These are phyloP conservation scores for Heliangelus exortis DNA, from an alignment of 2,797 vertebrate species.

Conservation along the genomic window DNA sequence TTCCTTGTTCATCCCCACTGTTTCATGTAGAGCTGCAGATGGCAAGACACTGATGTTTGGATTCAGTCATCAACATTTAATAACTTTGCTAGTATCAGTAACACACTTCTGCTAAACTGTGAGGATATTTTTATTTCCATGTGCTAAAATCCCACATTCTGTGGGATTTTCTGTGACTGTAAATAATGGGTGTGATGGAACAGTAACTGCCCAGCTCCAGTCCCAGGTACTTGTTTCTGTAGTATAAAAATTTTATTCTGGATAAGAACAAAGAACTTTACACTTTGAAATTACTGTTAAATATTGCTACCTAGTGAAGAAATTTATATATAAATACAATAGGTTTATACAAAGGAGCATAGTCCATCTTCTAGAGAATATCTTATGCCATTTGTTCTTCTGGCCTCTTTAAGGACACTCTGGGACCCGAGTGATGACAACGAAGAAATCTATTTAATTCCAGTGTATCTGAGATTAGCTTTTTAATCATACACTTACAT, in stretches of 20 bases:
- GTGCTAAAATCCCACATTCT: not conserved
- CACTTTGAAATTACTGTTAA: not conserved
- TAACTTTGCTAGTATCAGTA: not conserved
- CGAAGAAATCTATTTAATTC: not conserved
- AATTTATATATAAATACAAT: not conserved
- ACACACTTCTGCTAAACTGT: not conserved
- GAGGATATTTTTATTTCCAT: not conserved
- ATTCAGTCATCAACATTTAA: not conserved
- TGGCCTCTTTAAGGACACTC: not conserved
- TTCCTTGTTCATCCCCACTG: not conserved
- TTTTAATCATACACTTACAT: not conserved
- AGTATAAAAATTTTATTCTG: not conserved
- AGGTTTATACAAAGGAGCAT: not conserved
- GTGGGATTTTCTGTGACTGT: not conserved
- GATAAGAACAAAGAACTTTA: not conserved
- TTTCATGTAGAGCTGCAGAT: not conserved
- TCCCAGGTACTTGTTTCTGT: not conserved
- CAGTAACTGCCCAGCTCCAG: not conserved
- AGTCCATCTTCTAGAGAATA: not conserved
- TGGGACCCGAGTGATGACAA: not conserved
- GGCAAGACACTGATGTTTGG: accelerated
- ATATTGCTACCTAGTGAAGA: not conserved
- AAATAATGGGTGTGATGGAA: not conserved
- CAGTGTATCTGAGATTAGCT: not conserved
- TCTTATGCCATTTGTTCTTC: not conserved